Conservation (phyloP, 1,140 invertebrate species). For the Polyergus mexicanus region DNA sequence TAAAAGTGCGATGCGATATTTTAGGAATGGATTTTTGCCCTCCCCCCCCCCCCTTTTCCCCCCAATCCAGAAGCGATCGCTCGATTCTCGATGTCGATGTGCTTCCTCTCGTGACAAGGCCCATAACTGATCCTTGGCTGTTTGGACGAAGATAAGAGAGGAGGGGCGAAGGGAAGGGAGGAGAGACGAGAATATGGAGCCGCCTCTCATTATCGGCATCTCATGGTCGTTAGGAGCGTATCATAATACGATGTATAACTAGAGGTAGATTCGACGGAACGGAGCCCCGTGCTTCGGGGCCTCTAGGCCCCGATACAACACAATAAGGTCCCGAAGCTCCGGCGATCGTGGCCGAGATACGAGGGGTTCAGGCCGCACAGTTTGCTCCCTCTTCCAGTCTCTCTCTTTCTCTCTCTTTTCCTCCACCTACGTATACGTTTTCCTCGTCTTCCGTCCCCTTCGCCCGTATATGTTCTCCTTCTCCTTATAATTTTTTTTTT, state of each 20-base stretch:
- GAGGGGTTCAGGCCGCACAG: slow-evolving; percentile 51
- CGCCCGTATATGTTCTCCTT: slow-evolving; percentile 24
- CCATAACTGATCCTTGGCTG: background rate
- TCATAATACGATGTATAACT: slow-evolving; percentile 79
- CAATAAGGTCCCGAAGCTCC: slow-evolving; percentile 77
- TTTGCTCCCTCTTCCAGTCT: slow-evolving; percentile 45
- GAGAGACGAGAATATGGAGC: slow-evolving; percentile 37
- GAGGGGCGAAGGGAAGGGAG: background rate
- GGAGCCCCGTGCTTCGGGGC: slow-evolving; percentile 64
- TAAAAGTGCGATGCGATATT: background rate
- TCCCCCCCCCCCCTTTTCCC: too few species aligned
- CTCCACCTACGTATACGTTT: slow-evolving; percentile 11
- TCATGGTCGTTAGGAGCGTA: slow-evolving; percentile 76
- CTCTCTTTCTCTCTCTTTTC: slow-evolving; percentile 21
- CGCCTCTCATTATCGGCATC: slow-evolving; percentile 75
- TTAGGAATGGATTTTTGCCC: background rate
- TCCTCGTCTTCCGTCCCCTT: slow-evolving; percentile 3
- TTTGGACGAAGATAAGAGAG: slow-evolving; percentile 47
- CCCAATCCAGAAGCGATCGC: background rate
- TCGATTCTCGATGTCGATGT: background rate
- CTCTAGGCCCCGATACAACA: slow-evolving; percentile 72
- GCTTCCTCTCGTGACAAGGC: slow-evolving; percentile 13
- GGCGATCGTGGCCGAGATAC: slow-evolving; percentile 77
- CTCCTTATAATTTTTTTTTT: slow-evolving; percentile 61
- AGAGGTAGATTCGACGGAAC: slow-evolving; percentile 74